Base-by-base conservation (phyloP, 1,140 invertebrate genomes). In the Caenorhabditis briggsae region DNA sequence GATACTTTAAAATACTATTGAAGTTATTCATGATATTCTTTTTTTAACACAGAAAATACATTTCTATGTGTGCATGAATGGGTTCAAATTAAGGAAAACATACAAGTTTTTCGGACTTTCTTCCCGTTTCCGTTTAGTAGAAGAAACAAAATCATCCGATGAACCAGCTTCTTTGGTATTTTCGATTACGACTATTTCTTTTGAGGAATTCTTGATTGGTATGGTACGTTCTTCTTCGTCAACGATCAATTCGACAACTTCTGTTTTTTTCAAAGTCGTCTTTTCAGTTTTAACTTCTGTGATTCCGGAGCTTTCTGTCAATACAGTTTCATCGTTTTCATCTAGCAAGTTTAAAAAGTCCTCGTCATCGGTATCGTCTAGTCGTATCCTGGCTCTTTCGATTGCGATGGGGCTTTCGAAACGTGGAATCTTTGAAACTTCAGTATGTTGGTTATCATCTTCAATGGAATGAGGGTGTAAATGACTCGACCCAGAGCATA, bases 311-410 rank as follows among this genome's bases (percentile, higher is more conserved):
- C 12, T 46, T 33, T 70, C 64, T 20, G 33, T 48, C 18, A 70
- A 46, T 5, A 70, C 16, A 18, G 43, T 46, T 5, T 70, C 64
- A 18, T 70, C 41, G 41, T 70, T 70, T 46, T 70, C 64, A 20
- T 70, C 64, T 6, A 48, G 64, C 23, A 70, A 46, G 43, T 70
- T 41, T 46, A 70, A 41, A 70, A 46, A 70, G 18, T 70, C 64
- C 3, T 70, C 41, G 9, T 70, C 43, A 12, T 70, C 33, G 16
- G 43, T n/a, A 14, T 70, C 64, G 18, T 43, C 41, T 11, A 70
- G 12, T 46, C 16, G 8, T 16, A 70, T 46, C 18, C 64, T 70
- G 3, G 43, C 64, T 46, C n/a, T 70, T 46, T 70, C 64, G 46
- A 70, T 46, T 18, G 41, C 14, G 0, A 70, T 16, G 5, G 64